phyloP scores from a whole-genome alignment of 2,888 invertebrate genomes.

The Apodemia mormo region DNA sequence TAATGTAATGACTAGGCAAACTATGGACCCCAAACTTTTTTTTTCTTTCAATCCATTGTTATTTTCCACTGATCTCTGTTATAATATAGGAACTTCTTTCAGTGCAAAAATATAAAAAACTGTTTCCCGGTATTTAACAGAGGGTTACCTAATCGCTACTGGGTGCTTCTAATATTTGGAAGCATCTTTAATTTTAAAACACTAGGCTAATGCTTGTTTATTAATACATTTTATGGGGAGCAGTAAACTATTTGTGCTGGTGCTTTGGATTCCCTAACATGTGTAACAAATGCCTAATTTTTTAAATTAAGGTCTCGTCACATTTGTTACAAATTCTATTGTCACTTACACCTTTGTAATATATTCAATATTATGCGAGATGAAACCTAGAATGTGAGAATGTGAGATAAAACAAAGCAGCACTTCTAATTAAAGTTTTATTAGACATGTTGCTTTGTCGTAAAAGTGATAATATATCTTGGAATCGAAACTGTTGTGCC shows the following conservation, averaged over 20 bases:
- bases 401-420: too few species aligned
- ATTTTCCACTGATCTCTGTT: slow-evolving; percentile 44
- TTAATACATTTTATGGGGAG: slow-evolving; percentile 46
- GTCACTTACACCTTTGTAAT: too few species aligned
- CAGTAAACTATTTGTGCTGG: slow-evolving; percentile 21
- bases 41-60: slow-evolving; percentile 43
- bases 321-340: too few species aligned
- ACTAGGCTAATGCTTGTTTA: slow-evolving; percentile 61
- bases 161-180: slow-evolving; percentile 48
- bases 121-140: slow-evolving; percentile 36
- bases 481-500: too few species aligned
- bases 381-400: too few species aligned
- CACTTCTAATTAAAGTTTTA: too few species aligned
- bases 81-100: slow-evolving; percentile 76
- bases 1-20: slow-evolving; percentile 75
- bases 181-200: slow-evolving; percentile 62
- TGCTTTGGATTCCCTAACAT: too few species aligned
- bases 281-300: too few species aligned
- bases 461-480: too few species aligned
- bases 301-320: too few species aligned
- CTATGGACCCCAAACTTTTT: slow-evolving; percentile 65
- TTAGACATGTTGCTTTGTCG: too few species aligned
- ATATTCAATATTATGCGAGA: too few species aligned
- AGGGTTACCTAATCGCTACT: slow-evolving; percentile 44
- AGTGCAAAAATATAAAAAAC: slow-evolving; percentile 64